phyloP scores from a whole-genome alignment of 2,797 vertebrate genomes.

The Darevskia mixta region DNA sequence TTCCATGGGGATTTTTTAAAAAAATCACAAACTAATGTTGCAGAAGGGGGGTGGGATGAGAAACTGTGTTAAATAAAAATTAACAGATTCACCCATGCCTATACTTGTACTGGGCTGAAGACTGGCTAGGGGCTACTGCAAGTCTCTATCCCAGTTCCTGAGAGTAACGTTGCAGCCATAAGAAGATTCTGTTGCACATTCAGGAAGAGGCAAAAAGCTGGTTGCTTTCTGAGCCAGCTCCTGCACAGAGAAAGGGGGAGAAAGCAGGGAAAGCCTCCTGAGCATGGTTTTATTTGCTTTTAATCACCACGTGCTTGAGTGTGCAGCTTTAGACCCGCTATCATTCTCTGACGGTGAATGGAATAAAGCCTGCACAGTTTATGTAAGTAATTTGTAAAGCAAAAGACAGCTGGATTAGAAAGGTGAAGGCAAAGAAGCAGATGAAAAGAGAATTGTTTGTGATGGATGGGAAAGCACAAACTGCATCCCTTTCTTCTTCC shows the following conservation, averaged over 20 bases:
- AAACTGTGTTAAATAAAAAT: no score
- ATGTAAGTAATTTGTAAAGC: conserved; percentile 62
- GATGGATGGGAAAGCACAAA: conserved; percentile 58
- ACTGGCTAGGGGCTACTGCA: neutral
- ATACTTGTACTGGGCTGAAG: neutral
- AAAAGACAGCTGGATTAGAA: conserved; percentile 68
- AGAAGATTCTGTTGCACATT: neutral
- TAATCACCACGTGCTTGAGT: neutral
- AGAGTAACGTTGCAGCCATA: neutral
- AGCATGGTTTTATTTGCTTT: conserved; percentile 15
- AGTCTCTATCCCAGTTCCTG: neutral
- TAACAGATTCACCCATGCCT: no score
- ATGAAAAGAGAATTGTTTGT: conserved; percentile 63
- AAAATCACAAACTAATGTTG: no score
- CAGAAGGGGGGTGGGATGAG: neutral
- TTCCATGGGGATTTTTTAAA: no score
- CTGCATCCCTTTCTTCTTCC: conserved; percentile 6
- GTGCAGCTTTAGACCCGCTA: neutral
- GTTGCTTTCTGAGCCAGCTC: neutral
- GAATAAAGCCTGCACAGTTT: conserved; percentile 42
- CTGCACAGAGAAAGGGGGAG: neutral
- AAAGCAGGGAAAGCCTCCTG: neutral
- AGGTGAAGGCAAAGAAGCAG: conserved; percentile 61
- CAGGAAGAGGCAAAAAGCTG: neutral
- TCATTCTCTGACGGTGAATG: conserved; percentile 20